Conservation (phyloP, 1,140 invertebrate species). For the Coptotermes formosanus region DNA sequence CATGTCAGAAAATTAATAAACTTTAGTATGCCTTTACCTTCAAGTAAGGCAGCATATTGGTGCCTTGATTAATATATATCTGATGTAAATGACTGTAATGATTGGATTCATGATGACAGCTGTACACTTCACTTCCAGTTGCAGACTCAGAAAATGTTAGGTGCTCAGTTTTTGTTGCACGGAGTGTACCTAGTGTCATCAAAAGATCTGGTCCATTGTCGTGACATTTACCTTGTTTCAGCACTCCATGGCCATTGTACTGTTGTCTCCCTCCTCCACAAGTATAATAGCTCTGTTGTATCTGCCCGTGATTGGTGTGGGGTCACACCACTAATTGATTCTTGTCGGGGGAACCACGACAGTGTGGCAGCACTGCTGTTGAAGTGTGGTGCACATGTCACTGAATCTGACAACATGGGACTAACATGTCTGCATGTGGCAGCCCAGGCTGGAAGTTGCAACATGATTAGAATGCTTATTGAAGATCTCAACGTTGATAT, state of each 20-base stretch:
- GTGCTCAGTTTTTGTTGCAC: too few relatives aligned
- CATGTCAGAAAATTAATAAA: too few relatives aligned
- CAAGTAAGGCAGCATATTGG: too few relatives aligned
- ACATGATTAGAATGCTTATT: not conserved
- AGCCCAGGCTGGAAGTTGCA: not conserved
- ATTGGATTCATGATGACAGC: too few relatives aligned
- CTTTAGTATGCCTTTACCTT: too few relatives aligned
- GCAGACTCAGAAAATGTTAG: too few relatives aligned
- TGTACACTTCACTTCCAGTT: too few relatives aligned
- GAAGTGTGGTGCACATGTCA: not conserved
- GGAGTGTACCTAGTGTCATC: too few relatives aligned
- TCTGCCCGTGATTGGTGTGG: not conserved
- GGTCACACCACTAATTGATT: not conserved
- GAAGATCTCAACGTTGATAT: not conserved
- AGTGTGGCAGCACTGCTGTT: not conserved
- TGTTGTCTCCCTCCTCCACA: not conserved
- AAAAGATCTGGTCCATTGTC: too few relatives aligned
- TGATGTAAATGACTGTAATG: too few relatives aligned
- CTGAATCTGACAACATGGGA: not conserved
- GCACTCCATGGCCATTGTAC: not conserved
- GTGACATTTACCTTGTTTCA: not conserved
- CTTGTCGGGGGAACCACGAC: not conserved
- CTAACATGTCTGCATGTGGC: not conserved
- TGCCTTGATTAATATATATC: too few relatives aligned
- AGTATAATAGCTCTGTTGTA: not conserved